phyloP scores from a whole-genome alignment of 2,113 vertebrate genomes.

The Pomatostomus ruficeps region DNA sequence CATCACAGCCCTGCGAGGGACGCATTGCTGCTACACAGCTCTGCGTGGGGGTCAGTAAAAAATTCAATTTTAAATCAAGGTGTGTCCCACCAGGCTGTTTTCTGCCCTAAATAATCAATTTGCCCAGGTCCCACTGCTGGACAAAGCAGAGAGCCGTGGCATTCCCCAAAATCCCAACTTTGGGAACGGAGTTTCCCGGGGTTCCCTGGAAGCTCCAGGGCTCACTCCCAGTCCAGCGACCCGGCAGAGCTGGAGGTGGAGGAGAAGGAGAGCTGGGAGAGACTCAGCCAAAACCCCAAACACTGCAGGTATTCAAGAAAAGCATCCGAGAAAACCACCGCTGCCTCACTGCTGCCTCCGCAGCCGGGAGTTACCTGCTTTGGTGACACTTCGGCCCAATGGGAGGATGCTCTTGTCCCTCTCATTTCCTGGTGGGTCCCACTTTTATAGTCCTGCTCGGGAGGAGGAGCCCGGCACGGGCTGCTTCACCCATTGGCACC shows the following conservation, averaged over 20 bases:
- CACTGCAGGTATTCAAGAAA: neutral
- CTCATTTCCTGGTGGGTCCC: constrained; percentile 59
- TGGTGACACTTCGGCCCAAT: constrained; percentile 38
- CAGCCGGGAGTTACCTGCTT: constrained; percentile 47
- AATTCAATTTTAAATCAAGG: neutral
- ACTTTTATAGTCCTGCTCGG: constrained; percentile 49
- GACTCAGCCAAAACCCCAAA: neutral
- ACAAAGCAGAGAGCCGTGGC: neutral
- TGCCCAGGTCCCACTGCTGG: neutral
- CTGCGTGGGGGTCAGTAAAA: neutral
- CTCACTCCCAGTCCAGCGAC: neutral
- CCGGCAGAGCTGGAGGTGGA: neutral
- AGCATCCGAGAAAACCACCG: neutral
- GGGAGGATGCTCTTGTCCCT: constrained; percentile 52
- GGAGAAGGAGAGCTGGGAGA: neutral
- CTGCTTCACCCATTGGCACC: constrained; percentile 54
- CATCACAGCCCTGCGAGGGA: neutral
- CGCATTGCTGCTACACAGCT: neutral
- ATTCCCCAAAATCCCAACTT: neutral
- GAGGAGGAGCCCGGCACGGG: constrained; percentile 28
- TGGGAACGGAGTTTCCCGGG: neutral
- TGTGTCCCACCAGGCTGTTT: neutral
- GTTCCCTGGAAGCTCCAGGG: neutral
- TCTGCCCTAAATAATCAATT: neutral
- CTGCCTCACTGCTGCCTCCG: neutral